These are phyloP conservation scores for Phyllopteryx taeniolatus DNA, from an alignment of 2,113 vertebrate species.

Conservation along the genomic window DNA sequence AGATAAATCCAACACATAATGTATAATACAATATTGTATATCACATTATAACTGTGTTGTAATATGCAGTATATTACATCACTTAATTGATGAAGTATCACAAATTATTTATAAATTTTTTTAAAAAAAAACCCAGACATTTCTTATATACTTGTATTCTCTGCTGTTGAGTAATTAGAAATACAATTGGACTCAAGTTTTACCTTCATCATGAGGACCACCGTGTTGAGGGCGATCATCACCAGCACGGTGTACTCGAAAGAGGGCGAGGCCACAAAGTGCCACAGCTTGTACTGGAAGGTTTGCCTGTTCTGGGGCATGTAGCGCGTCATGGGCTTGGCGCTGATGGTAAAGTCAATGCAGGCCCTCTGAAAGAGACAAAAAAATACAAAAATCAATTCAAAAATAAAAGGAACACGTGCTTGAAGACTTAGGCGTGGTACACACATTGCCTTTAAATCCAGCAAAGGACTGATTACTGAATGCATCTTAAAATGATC, in stretches of 20 bases:
- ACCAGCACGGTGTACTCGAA: conserved; percentile 98
- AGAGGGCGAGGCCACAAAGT: conserved; percentile 95
- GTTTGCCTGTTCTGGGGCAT: conserved; percentile 98
- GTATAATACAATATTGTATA: too few species aligned
- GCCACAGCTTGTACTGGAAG: conserved; percentile 95
- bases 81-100: too few species aligned
- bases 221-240: conserved; percentile 97
- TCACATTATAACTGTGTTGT: too few species aligned
- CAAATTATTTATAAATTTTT: too few species aligned
- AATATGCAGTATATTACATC: too few species aligned
- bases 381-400: not conserved
- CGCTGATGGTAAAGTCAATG: conserved; percentile 96
- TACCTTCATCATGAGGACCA: conserved; percentile 99
- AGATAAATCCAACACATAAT: too few species aligned
- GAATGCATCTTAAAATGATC: too few species aligned
- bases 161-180: not conserved
- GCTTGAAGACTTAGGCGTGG: not conserved
- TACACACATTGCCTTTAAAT: too few species aligned
- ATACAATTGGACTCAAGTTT: not conserved
- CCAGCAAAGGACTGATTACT: too few species aligned
- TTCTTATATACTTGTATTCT: not conserved
- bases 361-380: conserved; percentile 85
- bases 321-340: conserved; percentile 95
- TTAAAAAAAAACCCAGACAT: not conserved
- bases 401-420: not conserved